Evolutionary conservation across 2,888 invertebrate genomes (phyloP), one percentile per base, ranked within the genome.

Genomic region (Yponomeuta evonymella): DNA sequence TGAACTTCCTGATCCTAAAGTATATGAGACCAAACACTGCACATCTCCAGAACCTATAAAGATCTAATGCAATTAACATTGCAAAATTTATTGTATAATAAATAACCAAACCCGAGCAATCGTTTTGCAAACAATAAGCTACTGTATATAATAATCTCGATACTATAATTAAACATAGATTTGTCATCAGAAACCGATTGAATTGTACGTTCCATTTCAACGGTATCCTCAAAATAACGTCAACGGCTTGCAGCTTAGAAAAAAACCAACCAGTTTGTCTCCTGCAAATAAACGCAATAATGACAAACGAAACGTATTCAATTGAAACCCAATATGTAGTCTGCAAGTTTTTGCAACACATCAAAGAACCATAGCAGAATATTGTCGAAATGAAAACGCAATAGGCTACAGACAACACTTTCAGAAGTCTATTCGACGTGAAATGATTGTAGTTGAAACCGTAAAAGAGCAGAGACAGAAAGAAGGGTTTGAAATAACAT

Each of bases 31-130:
- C 85, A 66, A 88, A 84, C 15, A 90, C 58, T 15, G 84, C 75
- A 71, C 84, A 88, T 63, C 91, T 79, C 90, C 89, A 90, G 0
- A 88, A 84, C 72, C 90, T 77, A 75, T 83, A 87, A 3, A 87
- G 74, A 76, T 91, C 90, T 12, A 91, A 78, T 15, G 87, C 83
- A 5, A 88, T 73, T 2, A 86, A 77, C 0, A 85, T 83, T n/a
- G 84, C 77, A 43, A 83, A 78, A 69, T 82, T 83, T 0, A 89
- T 73, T 0, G 80, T 12, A 71, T 81, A 90, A 1, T 81, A 71
- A 11, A 29, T 0, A 0, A 85, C 71, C 33, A 76, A 69, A 0
- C 77, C 73, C 30, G 78, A 86, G 65, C 87, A 89, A 0, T 71
- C 10, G 69, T 79, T 79, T 0, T 74, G 75, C 0, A 73, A 48